phyloP scores from a whole-genome alignment of 2,797 vertebrate species.

The Crenuchus spilurus region DNA sequence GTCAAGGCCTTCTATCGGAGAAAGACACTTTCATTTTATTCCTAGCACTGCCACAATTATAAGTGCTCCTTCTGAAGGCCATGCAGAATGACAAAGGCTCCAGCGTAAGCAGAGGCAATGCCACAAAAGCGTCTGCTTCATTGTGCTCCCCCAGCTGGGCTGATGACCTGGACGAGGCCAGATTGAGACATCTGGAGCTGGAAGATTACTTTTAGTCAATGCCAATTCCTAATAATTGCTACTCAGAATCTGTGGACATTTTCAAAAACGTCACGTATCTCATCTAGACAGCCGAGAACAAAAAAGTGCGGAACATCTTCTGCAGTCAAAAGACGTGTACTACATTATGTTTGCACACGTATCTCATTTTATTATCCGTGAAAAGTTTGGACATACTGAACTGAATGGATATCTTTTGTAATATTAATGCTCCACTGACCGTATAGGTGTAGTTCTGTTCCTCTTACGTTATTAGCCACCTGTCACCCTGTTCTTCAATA shows the following conservation, averaged over 20 bases:
- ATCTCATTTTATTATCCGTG: too few relatives aligned
- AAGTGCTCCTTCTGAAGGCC: conserved; percentile 19
- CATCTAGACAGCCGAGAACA: neutral
- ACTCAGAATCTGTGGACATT: conserved; percentile 23
- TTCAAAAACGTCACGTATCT: conserved; percentile 16
- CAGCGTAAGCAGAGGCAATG: conserved; percentile 9
- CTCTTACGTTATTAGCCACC: too few relatives aligned
- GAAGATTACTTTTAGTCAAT: conserved; percentile 27
- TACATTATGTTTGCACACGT: neutral
- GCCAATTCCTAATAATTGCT: conserved; percentile 18
- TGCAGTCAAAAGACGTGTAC: neutral
- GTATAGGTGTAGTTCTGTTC: too few relatives aligned
- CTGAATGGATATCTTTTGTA: too few relatives aligned
- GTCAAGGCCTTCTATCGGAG: conserved; percentile 32
- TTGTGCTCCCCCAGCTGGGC: neutral
- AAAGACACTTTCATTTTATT: conserved; percentile 3
- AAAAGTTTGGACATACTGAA: too few relatives aligned
- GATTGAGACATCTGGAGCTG: conserved; percentile 27
- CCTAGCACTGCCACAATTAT: conserved; percentile 40
- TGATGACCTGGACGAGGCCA: conserved; percentile 15
- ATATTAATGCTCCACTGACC: too few relatives aligned
- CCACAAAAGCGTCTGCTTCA: neutral
- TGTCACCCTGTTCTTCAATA: too few relatives aligned
- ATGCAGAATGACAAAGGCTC: neutral
- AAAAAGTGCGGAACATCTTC: too few relatives aligned